Evolutionary conservation across 23 tunicate genomes (phyloP).

Genomic region (Pegea sp.): DNA sequence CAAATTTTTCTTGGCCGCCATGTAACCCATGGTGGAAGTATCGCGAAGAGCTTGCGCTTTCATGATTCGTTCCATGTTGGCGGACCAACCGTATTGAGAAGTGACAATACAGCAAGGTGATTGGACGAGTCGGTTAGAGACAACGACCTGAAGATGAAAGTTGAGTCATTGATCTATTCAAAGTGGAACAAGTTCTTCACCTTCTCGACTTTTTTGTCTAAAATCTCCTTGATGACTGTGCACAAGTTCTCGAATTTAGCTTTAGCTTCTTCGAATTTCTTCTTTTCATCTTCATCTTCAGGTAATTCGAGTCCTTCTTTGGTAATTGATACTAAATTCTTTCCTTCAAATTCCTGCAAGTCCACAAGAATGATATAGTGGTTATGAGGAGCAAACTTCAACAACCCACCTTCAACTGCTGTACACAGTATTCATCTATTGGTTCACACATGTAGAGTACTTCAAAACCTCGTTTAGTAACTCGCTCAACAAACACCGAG

Average conservation of each 20-base stretch:
- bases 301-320: constrained; percentile 94
- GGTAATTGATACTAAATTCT: constrained; percentile 67
- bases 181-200: too few species aligned
- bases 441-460: constrained; percentile 94
- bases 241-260: constrained; percentile 86
- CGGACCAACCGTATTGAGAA: constrained; percentile 97
- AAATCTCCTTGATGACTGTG: constrained; percentile 78
- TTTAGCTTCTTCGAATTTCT: constrained; percentile 82
- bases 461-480: constrained; percentile 91
- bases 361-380: too few species aligned
- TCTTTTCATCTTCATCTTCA: constrained; percentile 96
- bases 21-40: constrained; percentile 95
- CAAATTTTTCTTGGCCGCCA: constrained; percentile 92
- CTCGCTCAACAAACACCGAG: constrained; percentile 89
- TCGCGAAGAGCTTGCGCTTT: constrained; percentile 91
- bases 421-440: constrained; percentile 94
- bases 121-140: constrained; percentile 76
- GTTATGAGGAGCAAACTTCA: neutral
- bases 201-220: constrained; percentile 94
- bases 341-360: constrained; percentile 74
- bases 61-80: constrained; percentile 98
- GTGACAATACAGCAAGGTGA: constrained; percentile 97
- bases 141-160: constrained; percentile 39
- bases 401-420: constrained; percentile 57
- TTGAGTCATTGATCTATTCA: too few species aligned